These are phyloP conservation scores for Sceloporus undulatus DNA, from an alignment of 2,113 vertebrate genomes.

Conservation along the genomic window DNA sequence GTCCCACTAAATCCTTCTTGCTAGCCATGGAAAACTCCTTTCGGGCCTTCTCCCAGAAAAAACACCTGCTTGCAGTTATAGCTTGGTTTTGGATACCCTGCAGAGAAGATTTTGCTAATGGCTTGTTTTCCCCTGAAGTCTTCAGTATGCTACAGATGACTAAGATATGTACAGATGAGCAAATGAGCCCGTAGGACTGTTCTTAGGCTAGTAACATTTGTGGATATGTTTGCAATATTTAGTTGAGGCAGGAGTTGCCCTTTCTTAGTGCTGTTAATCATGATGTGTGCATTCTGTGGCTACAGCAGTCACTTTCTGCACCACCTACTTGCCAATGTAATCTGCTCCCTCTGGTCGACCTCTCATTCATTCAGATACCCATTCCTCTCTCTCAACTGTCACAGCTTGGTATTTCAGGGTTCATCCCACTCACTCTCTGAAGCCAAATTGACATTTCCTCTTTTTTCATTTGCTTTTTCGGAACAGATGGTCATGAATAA, in stretches of 20 bases:
- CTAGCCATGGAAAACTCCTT: too few relatives aligned
- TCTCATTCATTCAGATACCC: background rate
- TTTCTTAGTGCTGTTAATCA: background rate
- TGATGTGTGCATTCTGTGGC: background rate
- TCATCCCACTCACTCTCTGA: background rate
- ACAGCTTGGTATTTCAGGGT: constrained; percentile 1
- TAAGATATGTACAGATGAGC: background rate
- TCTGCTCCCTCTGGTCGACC: background rate
- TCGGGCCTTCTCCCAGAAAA: background rate
- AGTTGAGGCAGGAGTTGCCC: background rate
- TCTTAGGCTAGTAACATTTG: background rate
- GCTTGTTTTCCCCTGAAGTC: background rate
- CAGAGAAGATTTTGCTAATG: background rate
- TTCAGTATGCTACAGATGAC: background rate
- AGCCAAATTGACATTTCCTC: constrained; percentile 22
- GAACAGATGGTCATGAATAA: constrained; percentile 36
- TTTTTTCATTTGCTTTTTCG: background rate
- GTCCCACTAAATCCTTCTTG: too few relatives aligned
- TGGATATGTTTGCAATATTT: background rate
- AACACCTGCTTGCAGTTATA: too few relatives aligned
- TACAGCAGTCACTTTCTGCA: background rate
- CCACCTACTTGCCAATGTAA: background rate
- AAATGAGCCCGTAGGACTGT: background rate
- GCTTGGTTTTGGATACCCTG: too few relatives aligned
- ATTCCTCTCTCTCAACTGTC: background rate